A percentile compares a stretch with the other conserved stretches of the same genome.
Conservation (phyloP, 2,797 vertebrate genomes). For the Poecilia velifera region DNA sequence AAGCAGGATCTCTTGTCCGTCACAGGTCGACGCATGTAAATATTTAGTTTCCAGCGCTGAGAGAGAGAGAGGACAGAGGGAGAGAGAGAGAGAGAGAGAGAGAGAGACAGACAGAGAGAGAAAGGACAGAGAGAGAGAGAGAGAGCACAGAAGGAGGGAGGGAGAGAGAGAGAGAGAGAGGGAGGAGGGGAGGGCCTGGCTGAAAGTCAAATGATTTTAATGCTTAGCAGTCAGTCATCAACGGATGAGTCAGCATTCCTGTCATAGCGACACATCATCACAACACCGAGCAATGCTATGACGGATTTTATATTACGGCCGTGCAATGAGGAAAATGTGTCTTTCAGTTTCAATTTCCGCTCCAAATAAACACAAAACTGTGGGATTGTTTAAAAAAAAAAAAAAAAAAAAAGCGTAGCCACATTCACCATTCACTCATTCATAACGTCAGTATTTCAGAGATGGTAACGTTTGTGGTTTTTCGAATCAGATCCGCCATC, state of each 20-base stretch:
- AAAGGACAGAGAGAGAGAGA: not conserved
- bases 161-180: not conserved
- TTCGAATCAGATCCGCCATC: not conserved
- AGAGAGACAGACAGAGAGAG: not conserved
- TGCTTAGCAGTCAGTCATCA: constrained; percentile 4
- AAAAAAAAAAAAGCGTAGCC: not conserved
- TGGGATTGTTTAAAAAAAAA: not conserved
- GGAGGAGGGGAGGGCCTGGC: not conserved
- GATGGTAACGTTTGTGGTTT: not conserved
- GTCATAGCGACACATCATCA: constrained; percentile 3
- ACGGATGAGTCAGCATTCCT: constrained; percentile 10
- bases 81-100: not conserved
- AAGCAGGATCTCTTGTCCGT: constrained; percentile 10
- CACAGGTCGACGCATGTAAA: constrained; percentile 13
- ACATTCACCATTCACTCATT: not conserved
- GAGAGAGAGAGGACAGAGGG: constrained; percentile 1
- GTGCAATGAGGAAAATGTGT: not conserved
- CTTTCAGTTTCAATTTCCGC: not conserved
- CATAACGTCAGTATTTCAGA: not conserved
- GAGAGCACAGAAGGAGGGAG: not conserved
- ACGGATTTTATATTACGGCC: not conserved
- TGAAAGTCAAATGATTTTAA: not conserved
- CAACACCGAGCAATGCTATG: not conserved
- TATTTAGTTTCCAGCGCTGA: constrained; percentile 34
- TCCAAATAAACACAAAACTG: not conserved